Percentiles rank a stretch among this genome's conserved stretches.
Conservation (phyloP, 2,113 vertebrate species). For the Archocentrus centrarchus region DNA sequence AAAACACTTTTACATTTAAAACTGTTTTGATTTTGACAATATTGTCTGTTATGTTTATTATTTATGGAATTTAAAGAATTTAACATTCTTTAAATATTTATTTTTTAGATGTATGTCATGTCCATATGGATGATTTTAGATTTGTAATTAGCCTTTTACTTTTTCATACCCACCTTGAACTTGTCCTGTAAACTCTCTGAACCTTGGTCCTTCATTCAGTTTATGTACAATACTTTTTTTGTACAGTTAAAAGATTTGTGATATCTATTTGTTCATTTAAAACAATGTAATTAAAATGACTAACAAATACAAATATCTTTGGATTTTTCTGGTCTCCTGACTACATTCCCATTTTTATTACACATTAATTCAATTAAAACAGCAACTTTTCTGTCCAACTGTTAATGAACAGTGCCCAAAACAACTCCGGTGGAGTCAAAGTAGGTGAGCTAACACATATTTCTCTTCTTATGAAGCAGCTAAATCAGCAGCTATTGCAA, state of each 20-base stretch:
- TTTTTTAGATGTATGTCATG: constrained; percentile 2
- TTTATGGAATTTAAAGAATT: constrained; percentile 37
- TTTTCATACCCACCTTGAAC: not conserved
- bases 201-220: not conserved
- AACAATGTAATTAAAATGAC: constrained; percentile 34
- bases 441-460: not conserved
- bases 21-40: constrained; percentile 10
- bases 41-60: constrained; percentile 35
- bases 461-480: not conserved
- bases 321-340: not conserved
- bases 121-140: constrained; percentile 10
- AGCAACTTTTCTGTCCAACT: not conserved
- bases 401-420: not conserved
- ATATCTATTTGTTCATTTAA: constrained; percentile 30
- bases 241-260: constrained; percentile 33
- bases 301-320: constrained; percentile 28
- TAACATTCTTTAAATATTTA: constrained; percentile 24
- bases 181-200: not conserved
- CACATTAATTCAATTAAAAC: not conserved
- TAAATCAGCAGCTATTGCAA: not conserved
- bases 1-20: not conserved
- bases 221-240: constrained; percentile 33
- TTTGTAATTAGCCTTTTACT: constrained; percentile 22
- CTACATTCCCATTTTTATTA: not conserved
- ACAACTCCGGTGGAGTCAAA: not conserved